A percentile compares a stretch with the other conserved stretches of the same genome.
phyloP scores from a whole-genome alignment of 2,797 vertebrate species.

The Chelonia mydas region DNA sequence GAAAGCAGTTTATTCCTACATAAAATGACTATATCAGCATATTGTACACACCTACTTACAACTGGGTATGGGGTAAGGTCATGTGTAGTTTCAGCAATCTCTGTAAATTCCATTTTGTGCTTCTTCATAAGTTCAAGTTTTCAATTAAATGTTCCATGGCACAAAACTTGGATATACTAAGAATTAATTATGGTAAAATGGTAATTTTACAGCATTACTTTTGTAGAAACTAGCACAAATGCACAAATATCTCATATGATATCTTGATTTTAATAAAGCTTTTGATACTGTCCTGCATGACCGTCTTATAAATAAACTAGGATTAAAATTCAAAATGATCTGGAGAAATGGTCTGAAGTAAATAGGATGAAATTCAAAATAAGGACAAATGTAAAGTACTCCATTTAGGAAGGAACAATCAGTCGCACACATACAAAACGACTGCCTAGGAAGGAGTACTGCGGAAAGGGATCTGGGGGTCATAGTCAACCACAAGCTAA shows the following conservation, averaged over 20 bases:
- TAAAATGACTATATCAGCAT: slow-evolving; percentile 14
- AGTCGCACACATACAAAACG: too few relatives aligned
- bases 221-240: neutral
- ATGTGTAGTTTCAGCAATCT: slow-evolving; percentile 37
- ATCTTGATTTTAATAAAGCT: too few relatives aligned
- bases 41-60: neutral
- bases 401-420: too few relatives aligned
- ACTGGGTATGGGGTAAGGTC: neutral
- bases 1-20: slow-evolving; percentile 52
- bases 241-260: neutral
- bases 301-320: too few relatives aligned
- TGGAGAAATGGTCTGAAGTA: too few relatives aligned
- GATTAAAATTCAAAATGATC: too few relatives aligned
- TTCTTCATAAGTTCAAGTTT: neutral
- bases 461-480: too few relatives aligned
- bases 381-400: too few relatives aligned
- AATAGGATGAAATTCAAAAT: too few relatives aligned
- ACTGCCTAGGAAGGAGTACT: too few relatives aligned
- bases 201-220: neutral
- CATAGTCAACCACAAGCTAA: too few relatives aligned
- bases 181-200: slow-evolving; percentile 8
- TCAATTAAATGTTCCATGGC: neutral
- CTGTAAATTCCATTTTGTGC: slow-evolving; percentile 3
- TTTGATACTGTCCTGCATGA: too few relatives aligned
- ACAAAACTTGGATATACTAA: neutral